Conservation (phyloP, 1,140 invertebrate genomes). For the Brachionus rotundiformis region DNA sequence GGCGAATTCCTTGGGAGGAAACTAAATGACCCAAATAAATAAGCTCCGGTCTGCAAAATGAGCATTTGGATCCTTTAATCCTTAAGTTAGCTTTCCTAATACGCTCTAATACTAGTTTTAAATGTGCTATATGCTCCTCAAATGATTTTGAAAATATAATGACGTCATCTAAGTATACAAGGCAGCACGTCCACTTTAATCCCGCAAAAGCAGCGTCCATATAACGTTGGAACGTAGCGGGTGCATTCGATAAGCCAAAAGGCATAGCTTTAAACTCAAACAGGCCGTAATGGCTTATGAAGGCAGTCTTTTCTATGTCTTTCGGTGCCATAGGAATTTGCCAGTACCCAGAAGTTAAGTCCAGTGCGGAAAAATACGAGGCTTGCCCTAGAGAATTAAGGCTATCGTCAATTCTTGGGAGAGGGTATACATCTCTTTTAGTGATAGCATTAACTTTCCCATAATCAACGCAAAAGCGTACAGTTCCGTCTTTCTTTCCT, state of each 20-base stretch:
- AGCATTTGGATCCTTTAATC: neutral
- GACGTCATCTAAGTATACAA: slow-evolving; percentile 21
- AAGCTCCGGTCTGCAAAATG: slow-evolving; percentile 59
- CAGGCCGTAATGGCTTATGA: neutral
- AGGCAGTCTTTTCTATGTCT: slow-evolving; percentile 50
- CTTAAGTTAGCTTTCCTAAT: neutral
- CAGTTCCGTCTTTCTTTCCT: slow-evolving; percentile 46
- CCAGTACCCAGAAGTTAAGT: neutral
- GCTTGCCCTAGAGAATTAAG: slow-evolving; percentile 36
- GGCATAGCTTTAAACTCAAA: slow-evolving; percentile 59
- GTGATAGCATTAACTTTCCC: slow-evolving; percentile 55
- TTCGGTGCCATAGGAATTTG: neutral
- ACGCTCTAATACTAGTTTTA: neutral
- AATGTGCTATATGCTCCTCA: neutral
- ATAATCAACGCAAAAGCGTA: neutral
- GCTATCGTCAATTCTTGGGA: slow-evolving; percentile 54
- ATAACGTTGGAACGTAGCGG: slow-evolving; percentile 58
- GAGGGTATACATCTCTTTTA: slow-evolving; percentile 27
- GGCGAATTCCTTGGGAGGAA: slow-evolving; percentile 39
- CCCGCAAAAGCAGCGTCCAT: slow-evolving; percentile 55
- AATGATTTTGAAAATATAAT: neutral
- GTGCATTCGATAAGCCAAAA: slow-evolving; percentile 62
- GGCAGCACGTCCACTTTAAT: neutral
- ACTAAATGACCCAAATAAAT: slow-evolving; percentile 61
- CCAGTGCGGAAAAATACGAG: neutral